phyloP scores from a whole-genome alignment of 2,888 invertebrate genomes.

The Scaptodrosophila latifasciaeformis region DNA sequence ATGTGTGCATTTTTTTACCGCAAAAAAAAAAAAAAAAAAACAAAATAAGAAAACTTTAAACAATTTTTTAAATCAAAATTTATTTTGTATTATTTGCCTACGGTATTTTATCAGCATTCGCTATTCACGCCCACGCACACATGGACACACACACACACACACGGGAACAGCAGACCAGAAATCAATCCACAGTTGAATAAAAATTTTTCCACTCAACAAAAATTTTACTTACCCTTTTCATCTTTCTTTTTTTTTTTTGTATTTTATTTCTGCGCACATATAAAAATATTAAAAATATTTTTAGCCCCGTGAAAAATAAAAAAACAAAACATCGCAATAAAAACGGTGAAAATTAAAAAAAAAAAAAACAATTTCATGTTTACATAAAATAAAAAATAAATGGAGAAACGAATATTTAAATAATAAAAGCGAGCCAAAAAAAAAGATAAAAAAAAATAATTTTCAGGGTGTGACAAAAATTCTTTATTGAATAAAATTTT shows the following conservation, averaged over 20 bases:
- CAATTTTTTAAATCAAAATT: too few species aligned
- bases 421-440: too few species aligned
- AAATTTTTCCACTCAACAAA: too few species aligned
- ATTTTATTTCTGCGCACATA: too few species aligned
- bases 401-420: constrained; percentile 8
- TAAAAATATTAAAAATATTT: constrained; percentile 8
- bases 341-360: neutral
- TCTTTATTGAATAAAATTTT: too few species aligned
- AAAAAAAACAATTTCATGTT: too few species aligned
- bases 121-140: constrained; percentile 5
- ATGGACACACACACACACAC: neutral
- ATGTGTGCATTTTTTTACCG: too few species aligned
- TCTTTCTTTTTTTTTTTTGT: constrained; percentile 4
- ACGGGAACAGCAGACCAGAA: too few species aligned
- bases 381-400: constrained; percentile 1
- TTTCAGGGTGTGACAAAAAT: too few species aligned
- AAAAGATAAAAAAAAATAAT: too few species aligned
- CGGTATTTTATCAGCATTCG: neutral
- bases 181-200: too few species aligned
- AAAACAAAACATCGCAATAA: constrained; percentile 5
- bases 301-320: constrained; percentile 11
- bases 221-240: neutral
- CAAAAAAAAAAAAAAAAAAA: constrained; percentile 1
- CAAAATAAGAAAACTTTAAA: too few species aligned
- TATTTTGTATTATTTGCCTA: neutral